A percentile compares a stretch with the other conserved stretches of the same genome.
phyloP scores from a whole-genome alignment of 2,797 vertebrate species.

The Trematomus bernacchii region DNA sequence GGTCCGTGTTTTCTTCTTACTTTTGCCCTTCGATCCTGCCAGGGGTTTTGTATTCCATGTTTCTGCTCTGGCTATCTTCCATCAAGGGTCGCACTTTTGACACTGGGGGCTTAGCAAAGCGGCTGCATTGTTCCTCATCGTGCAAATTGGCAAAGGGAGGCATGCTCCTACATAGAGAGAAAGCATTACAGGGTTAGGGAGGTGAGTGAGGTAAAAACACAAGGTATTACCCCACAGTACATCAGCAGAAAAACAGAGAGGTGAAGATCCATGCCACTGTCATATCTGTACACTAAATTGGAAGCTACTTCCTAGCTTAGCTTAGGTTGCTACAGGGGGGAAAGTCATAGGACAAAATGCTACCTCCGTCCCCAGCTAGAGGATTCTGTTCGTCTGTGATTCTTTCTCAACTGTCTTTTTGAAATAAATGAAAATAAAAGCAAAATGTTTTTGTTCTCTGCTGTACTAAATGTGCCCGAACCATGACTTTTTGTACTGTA shows the following conservation, averaged over 20 bases:
- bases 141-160: constrained; percentile 49
- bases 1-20: constrained; percentile 51
- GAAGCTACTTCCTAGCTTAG: neutral
- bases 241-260: no score
- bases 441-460: no score
- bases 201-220: neutral
- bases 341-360: no score
- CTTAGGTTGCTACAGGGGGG: no score
- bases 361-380: no score
- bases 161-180: constrained; percentile 39
- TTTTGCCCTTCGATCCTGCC: constrained; percentile 24
- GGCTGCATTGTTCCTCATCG: constrained; percentile 38
- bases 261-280: neutral
- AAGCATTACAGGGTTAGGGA: neutral
- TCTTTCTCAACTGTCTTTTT: no score
- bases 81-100: constrained; percentile 74
- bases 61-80: constrained; percentile 39
- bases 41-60: constrained; percentile 30
- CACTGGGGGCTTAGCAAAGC: constrained; percentile 65
- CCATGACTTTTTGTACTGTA: no score
- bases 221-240: neutral
- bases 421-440: no score
- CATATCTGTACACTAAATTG: neutral
- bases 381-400: no score
- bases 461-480: no score